phyloP scores from a whole-genome alignment of 2,113 vertebrate species.

The Centropus bengalensis region DNA sequence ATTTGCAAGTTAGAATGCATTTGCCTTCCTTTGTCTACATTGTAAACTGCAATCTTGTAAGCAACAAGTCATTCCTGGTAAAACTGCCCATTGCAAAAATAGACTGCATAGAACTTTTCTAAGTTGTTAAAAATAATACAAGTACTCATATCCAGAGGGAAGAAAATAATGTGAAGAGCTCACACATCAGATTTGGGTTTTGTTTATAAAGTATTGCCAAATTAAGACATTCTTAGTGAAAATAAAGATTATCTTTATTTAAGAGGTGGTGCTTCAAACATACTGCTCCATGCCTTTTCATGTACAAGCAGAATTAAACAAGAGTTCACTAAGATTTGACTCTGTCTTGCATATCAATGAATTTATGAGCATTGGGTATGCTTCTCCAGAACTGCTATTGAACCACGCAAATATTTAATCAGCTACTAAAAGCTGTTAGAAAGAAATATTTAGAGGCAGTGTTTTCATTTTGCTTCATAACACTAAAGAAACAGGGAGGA shows the following conservation, averaged over 20 bases:
- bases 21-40: conserved; percentile 1
- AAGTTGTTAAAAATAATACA: conserved; percentile 42
- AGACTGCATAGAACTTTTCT: not conserved
- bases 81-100: not conserved
- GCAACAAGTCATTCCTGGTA: not conserved
- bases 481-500: conserved; percentile 10
- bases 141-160: not conserved
- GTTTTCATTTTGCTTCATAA: conserved; percentile 37
- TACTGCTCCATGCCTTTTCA: conserved; percentile 19
- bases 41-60: not conserved
- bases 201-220: conserved; percentile 30
- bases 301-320: not conserved
- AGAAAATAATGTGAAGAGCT: conserved; percentile 37
- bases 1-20: not conserved
- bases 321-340: not conserved
- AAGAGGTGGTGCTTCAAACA: not conserved
- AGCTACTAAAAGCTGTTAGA: conserved; percentile 35
- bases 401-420: conserved; percentile 64
- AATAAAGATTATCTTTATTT: conserved; percentile 9
- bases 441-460: conserved; percentile 38
- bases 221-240: conserved; percentile 30
- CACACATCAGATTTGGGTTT: not conserved
- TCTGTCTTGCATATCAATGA: conserved; percentile 5
- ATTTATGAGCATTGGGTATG: not conserved
- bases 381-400: conserved; percentile 23